Percentiles rank a stretch among this genome's conserved stretches.
Evolutionary conservation across 2,113 vertebrate species (phyloP).

Genomic region (Pyrgilauda ruficollis): DNA sequence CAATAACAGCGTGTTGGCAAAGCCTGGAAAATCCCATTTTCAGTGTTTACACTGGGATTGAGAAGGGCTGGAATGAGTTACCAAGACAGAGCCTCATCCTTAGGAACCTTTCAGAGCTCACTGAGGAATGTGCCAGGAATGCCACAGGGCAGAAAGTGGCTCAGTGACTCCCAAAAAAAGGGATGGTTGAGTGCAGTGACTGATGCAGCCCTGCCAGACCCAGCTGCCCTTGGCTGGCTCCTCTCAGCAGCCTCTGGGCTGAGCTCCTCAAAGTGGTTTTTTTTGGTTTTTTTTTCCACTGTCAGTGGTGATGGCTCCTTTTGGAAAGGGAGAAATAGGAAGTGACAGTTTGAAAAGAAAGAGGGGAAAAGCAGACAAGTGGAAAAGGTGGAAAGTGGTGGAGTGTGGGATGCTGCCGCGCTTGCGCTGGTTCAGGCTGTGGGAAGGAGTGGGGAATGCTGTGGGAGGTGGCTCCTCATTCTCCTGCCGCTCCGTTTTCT

Average conservation of each 20-base stretch:
- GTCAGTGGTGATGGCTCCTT: background rate
- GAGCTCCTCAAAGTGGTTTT: background rate
- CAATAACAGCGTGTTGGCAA: background rate
- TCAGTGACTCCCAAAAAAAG: background rate
- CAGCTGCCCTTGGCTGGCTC: background rate
- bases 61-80: background rate
- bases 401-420: background rate
- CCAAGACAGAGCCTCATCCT: background rate
- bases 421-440: background rate
- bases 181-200: accelerated
- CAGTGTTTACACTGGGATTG: background rate
- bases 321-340: background rate
- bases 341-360: background rate
- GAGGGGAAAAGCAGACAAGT: background rate
- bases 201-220: background rate
- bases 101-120: background rate
- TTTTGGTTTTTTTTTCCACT: background rate
- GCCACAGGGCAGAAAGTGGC: background rate
- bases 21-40: background rate
- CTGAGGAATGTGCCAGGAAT: background rate
- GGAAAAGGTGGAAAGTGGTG: background rate
- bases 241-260: background rate
- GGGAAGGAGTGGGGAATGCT: background rate
- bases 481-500: background rate
- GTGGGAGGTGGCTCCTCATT: background rate